Base-by-base conservation (phyloP, 2,797 vertebrate genomes). In the Heliangelus exortis region DNA sequence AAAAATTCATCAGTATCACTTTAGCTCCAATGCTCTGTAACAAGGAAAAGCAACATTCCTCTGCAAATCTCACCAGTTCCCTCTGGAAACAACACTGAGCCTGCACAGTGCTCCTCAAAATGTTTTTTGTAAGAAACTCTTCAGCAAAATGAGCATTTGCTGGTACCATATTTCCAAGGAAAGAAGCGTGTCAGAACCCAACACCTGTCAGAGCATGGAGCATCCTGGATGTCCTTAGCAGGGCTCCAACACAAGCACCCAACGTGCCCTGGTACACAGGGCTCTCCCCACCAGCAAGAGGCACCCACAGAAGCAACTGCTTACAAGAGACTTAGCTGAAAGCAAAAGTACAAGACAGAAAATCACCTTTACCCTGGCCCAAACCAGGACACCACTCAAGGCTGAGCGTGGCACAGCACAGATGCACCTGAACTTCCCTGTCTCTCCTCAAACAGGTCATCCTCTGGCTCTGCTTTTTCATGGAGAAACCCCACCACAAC, bases 261-360 rank as follows among this genome's bases (percentile, higher is more conserved):
- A 15, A 48, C 0, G 0, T 5, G 23, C 36, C 43, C 62, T 33
- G 67, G n/a, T 9, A 39, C 16, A 18, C 36, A 47, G 31, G 20
- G 47, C 74, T 78, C 21, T 68, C 19, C 45, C 21, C 68, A 14
- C 45, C 41, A 26, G 31, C 36, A 57, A 50, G 15, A 25, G 29
- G 45, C 12, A 67, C 26, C 14, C 54, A 25, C 2, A 43, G 47
- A 67, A 83, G 67, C 34, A 36, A 36, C 34, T 36, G 10, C 34
- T 33, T 33, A 33, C 33, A 33, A 33, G 33, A 33, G 33, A 33
- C 33, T 33, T 33, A 33, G 33, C 33, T 33, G 33, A 33, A 33
- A 33, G 33, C 33, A 33, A 33, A 33, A 33, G 33, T 33, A 33
- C 33, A 33, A 33, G 33, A 33, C 33, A 33, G 33, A 33, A 33